These are phyloP conservation scores for Typhlichthys subterraneus DNA, from an alignment of 2,797 vertebrate genomes.

Conservation along the genomic window DNA sequence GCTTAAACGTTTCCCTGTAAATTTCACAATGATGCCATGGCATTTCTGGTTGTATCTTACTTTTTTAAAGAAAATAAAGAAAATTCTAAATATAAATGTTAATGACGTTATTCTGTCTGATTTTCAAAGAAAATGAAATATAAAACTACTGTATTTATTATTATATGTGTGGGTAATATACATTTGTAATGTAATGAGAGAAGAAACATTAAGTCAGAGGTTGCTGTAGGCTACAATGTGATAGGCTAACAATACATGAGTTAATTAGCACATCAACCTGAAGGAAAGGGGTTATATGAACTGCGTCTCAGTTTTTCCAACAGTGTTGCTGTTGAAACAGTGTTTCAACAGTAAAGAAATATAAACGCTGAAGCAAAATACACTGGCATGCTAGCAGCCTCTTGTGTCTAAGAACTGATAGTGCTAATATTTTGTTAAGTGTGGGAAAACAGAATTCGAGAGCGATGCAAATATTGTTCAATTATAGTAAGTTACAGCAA, in stretches of 20 bases:
- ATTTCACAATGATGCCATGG: slow-evolving; percentile 60
- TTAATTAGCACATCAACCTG: too few relatives aligned
- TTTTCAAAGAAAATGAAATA: not conserved
- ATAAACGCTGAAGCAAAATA: not conserved
- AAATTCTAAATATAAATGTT: slow-evolving; percentile 39
- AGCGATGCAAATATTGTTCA: not conserved
- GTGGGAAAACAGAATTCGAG: not conserved
- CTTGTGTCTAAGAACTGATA: slow-evolving; percentile 7
- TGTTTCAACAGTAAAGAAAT: too few relatives aligned
- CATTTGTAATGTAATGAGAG: too few relatives aligned
- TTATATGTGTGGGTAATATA: too few relatives aligned
- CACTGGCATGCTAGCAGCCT: slow-evolving; percentile 3
- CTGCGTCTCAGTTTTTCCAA: too few relatives aligned
- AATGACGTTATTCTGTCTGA: not conserved
- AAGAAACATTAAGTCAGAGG: too few relatives aligned
- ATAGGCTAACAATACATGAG: too few relatives aligned
- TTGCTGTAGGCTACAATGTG: too few relatives aligned
- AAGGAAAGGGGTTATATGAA: too few relatives aligned
- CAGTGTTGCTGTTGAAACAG: too few relatives aligned
- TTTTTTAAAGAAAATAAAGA: slow-evolving; percentile 73
- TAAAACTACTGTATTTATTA: too few relatives aligned
- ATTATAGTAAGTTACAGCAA: not conserved
- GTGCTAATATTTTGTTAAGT: not conserved
- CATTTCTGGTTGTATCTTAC: slow-evolving; percentile 57
- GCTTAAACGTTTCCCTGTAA: slow-evolving; percentile 62